These are phyloP conservation scores for Zosterops lateralis DNA, from an alignment of 2,113 vertebrate species.

Conservation along the genomic window DNA sequence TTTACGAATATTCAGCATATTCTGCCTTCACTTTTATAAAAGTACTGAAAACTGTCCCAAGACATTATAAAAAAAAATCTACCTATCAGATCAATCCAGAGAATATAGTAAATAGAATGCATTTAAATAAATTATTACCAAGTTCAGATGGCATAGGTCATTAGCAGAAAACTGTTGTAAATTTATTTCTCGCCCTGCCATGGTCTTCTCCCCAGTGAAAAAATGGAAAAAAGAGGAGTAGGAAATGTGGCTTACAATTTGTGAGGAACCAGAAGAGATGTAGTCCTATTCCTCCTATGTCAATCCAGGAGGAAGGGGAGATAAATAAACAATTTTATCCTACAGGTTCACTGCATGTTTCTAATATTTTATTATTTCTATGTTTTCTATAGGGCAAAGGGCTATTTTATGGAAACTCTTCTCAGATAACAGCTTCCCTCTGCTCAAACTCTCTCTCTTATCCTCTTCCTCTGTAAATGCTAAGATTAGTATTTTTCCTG, in stretches of 20 bases:
- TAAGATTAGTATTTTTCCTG: neutral
- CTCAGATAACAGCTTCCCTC: neutral
- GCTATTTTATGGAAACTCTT: neutral
- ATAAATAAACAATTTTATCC: neutral
- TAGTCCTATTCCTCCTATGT: neutral
- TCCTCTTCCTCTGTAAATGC: fast-evolving
- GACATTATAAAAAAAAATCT: neutral
- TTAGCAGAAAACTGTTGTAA: neutral
- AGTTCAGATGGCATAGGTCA: neutral
- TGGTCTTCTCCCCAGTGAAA: neutral
- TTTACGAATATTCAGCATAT: neutral
- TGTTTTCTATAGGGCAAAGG: neutral
- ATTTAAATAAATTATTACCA: neutral
- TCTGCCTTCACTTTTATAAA: neutral
- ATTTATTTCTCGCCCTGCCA: neutral
- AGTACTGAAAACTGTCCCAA: neutral
- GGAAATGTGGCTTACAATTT: neutral
- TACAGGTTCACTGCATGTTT: neutral
- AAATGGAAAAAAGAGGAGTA: neutral
- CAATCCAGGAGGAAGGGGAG: neutral
- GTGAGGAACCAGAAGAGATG: neutral
- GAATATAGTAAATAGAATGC: neutral
- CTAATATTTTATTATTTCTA: neutral
- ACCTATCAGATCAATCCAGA: neutral
- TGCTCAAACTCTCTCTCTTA: neutral